Base-by-base conservation (phyloP, 2,113 vertebrate species). In the Heloderma charlesbogerti region DNA sequence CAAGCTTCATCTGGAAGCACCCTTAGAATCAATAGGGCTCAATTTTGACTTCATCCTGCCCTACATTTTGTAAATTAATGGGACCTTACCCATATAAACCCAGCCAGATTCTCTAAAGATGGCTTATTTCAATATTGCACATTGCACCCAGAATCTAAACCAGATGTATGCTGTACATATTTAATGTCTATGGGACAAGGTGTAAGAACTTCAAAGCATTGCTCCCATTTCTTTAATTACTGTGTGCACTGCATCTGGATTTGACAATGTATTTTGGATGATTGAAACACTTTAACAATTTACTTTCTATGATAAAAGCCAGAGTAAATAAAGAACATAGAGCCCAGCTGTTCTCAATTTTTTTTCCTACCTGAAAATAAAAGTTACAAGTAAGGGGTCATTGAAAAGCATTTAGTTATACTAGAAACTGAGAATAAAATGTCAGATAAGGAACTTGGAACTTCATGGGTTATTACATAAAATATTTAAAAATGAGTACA, bases 61-160 rank as follows among this genome's bases (percentile, higher is more conserved):
- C 4, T 51, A 29, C 8, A 29, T 69, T 18, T 69, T 86, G 29
- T 22, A 71, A 67, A 90, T 82, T 29, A 84, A 87, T 16, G 2
- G 22, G 0, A 37, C 6, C 2, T 51, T 87, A 85, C 18, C 69
- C 22, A 29, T 72, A 91, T 84, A 90, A 16, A 6, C 88, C 0
- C 48, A 16, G 13, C 89, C 85, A 88, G 79, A 87, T 86, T 4
- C 34, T 91, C 5, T 8, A 1, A 18, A 40, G 86, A 94, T 91
- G 63, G 0, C 34, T 85, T 94, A 37, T 25, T 27, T 93, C 86
- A 40, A 85, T 77, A 22, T 86, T 13, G 67, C 78, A 90, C 88
- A n/a, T 75, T 86, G 34, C 1, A 86, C 25, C 1, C 5, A 92
- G 89, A 88, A 31, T 80, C n/a, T 7, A 3, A 84, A 37, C 84